Percentiles rank a stretch among this genome's conserved stretches.
Conservation (phyloP, 2,113 vertebrate genomes). For the Thermophis baileyi region DNA sequence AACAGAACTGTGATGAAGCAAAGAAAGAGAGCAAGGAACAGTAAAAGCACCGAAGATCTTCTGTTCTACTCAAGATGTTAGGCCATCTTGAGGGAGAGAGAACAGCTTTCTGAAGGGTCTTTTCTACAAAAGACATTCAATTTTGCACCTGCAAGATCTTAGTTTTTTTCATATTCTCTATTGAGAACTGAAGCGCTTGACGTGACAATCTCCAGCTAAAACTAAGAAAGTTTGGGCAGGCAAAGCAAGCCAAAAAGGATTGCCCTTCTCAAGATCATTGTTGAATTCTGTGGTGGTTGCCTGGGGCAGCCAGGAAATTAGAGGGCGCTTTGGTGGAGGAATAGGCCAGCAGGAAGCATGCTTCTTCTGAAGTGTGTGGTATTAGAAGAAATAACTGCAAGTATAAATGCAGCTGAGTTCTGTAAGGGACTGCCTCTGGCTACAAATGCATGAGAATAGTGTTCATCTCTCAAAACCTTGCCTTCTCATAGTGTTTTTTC, state of each 20-base stretch:
- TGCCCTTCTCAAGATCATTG: constrained; percentile 64
- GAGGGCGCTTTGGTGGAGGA: constrained; percentile 47
- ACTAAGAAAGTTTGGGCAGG: constrained; percentile 69
- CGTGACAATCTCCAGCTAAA: constrained; percentile 62
- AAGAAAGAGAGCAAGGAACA: constrained; percentile 77
- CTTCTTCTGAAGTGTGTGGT: constrained; percentile 37
- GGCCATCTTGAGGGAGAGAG: constrained; percentile 60
- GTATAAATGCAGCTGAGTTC: constrained; percentile 23
- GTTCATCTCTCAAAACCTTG: constrained; percentile 54
- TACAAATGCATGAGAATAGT: constrained; percentile 39
- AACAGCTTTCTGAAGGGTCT: constrained; percentile 58
- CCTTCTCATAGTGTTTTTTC: constrained; percentile 55
- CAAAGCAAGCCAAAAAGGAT: constrained; percentile 43
- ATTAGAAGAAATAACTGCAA: constrained; percentile 29
- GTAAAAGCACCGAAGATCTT: constrained; percentile 60
- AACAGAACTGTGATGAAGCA: constrained; percentile 69
- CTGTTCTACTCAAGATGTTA: constrained; percentile 12
- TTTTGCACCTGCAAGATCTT: constrained; percentile 76
- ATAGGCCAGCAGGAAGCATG: constrained; percentile 38
- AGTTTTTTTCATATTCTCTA: constrained; percentile 64
- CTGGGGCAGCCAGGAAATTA: constrained; percentile 60
- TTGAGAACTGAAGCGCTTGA: constrained; percentile 66
- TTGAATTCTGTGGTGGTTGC: constrained; percentile 57
- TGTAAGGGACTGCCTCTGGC: constrained; percentile 20
- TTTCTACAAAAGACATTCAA: constrained; percentile 71